Conservation (phyloP, 2,888 invertebrate species). For the Catocala sponsa region DNA sequence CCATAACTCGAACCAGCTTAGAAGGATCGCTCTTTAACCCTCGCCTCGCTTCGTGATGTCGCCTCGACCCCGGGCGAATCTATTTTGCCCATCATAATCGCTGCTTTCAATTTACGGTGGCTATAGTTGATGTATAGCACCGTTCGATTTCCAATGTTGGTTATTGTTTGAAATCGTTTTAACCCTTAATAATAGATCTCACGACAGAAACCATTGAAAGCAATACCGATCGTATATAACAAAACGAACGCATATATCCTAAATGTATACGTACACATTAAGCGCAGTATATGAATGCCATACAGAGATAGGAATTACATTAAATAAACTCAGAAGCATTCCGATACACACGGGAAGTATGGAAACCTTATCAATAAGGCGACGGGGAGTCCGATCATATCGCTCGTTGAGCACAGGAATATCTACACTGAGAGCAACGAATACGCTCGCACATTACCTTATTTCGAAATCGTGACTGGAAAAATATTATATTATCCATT, state of each 20-base stretch:
- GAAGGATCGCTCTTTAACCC: conserved; percentile 83
- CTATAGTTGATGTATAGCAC: conserved; percentile 72
- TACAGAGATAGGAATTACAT: conserved; percentile 72
- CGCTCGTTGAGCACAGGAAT: conserved; percentile 72
- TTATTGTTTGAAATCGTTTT: conserved; percentile 59
- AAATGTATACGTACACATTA: conserved; percentile 50
- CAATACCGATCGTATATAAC: conserved; percentile 17
- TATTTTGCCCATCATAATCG: conserved; percentile 85
- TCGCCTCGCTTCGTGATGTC: conserved; percentile 81
- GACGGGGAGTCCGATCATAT: conserved; percentile 85
- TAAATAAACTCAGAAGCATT: conserved; percentile 84
- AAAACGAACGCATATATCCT: conserved; percentile 26
- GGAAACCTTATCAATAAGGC: conserved; percentile 86
- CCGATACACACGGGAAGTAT: conserved; percentile 84
- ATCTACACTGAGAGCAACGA: conserved; percentile 75
- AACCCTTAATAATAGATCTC: conserved; percentile 33
- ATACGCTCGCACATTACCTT: conserved; percentile 70
- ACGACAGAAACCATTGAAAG: conserved; percentile 30
- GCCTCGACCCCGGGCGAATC: conserved; percentile 80
- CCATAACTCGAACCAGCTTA: conserved; percentile 77
- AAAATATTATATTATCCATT: conserved; percentile 61
- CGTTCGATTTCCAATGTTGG: conserved; percentile 57
- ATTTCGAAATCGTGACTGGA: conserved; percentile 73
- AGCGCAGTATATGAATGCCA: conserved; percentile 50
- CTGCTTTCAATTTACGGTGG: conserved; percentile 84